Evolutionary conservation across 2,113 vertebrate species (phyloP), one percentile per base, ranked within the genome.

Genomic region (Pteropus alecto): DNA sequence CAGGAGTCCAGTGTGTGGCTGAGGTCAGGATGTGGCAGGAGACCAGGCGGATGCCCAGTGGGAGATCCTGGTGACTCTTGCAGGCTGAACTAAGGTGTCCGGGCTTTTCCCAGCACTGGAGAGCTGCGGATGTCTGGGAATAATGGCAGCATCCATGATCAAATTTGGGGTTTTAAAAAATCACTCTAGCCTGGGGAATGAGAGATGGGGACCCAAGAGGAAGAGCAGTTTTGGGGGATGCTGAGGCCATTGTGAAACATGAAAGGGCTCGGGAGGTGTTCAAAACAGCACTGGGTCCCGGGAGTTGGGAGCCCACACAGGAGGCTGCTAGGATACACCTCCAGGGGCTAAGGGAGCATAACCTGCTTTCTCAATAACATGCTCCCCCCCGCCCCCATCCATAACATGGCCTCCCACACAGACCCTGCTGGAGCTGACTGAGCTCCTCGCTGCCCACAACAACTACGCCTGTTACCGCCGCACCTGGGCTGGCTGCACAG

Each of bases 391-490:
- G 1, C 16, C 30, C 26, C 41, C 48, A 28, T 11, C 15, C 10
- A 6, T 28, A 5, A 56, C 24, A 8, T 6, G 60, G 38, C 4
- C 60, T 78, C 58, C 24, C n/a, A 12, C 46, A 30, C 98, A 99
- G 99, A 98, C 98, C 41, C 98, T 99, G 97, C 99, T 99, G 18
- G 99, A 99, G 97, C 98, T 99, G 98, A 99, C 99, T 0, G 99
- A 99, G 86, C 98, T 99, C 65, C 99, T 99, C 2, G 99, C 99
- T 0, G 99, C 99, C 3, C 98, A 98, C 96, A 99, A 99, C 98
- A 99, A 99, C 98, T 99, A 99, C 22, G 98, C 98, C 96, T 97
- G 98, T 93, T 99, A 99, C 98, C 98, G 99, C 9, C 98, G 99
- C 7, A 95, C 99, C 41, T 99, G 99, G 98, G 98, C 97, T 0